Evolutionary conservation across 2,797 vertebrate species (phyloP).

Genomic region (Sebastes hubbsi): DNA sequence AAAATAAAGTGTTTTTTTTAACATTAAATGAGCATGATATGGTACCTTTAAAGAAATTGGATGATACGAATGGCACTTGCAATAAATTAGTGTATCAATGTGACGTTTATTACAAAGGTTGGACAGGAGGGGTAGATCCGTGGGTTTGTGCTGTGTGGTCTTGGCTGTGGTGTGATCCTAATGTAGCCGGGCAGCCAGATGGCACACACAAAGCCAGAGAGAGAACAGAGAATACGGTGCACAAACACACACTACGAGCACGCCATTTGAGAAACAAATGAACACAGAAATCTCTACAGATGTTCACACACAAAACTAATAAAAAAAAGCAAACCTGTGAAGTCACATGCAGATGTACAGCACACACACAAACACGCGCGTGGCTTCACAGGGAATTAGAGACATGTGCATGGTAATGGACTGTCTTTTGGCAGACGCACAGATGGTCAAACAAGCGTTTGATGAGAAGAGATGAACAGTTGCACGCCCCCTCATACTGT

Average conservation of each 20-base stretch:
- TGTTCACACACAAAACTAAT: neutral
- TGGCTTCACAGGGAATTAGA: slow-evolving; percentile 24
- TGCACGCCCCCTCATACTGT: slow-evolving; percentile 52
- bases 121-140: slow-evolving; percentile 37
- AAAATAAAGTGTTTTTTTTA: no score
- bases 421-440: slow-evolving; percentile 43
- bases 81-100: slow-evolving; percentile 23
- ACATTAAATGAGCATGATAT: no score
- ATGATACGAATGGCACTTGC: neutral
- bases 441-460: slow-evolving; percentile 57
- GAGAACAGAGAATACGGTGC: slow-evolving; percentile 7
- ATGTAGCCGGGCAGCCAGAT: slow-evolving; percentile 64
- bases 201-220: slow-evolving; percentile 40
- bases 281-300: neutral
- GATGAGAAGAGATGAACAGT: slow-evolving; percentile 53
- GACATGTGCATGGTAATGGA: neutral
- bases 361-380: neutral
- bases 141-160: slow-evolving; percentile 37
- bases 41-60: neutral
- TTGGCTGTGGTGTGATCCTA: slow-evolving; percentile 45
- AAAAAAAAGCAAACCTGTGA: neutral
- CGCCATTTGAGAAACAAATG: slow-evolving; percentile 3
- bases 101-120: slow-evolving; percentile 53
- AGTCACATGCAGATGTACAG: neutral
- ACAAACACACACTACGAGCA: neutral